Evolutionary conservation across 1,140 invertebrate species (phyloP).

Genomic region (Cyrtorhinus lividipennis): DNA sequence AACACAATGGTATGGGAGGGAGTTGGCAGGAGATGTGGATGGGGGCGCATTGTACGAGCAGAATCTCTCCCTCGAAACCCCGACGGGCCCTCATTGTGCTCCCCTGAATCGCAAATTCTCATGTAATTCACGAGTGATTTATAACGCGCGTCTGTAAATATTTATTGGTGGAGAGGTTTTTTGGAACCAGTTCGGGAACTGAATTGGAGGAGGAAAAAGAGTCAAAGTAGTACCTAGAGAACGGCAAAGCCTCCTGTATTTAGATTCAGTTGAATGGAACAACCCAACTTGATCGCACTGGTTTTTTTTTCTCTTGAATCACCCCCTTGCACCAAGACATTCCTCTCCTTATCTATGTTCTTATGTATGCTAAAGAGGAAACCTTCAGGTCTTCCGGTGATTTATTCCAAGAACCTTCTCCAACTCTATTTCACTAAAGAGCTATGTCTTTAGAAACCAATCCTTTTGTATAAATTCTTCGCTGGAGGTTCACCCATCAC

Average conservation of each 20-base stretch:
- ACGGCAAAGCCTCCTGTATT: neutral
- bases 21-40: neutral
- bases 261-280: conserved; percentile 7
- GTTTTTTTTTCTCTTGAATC: neutral
- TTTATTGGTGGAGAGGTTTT: conserved; percentile 7
- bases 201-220: neutral
- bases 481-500: no score
- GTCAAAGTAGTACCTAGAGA: neutral
- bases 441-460: conserved; percentile 5
- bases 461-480: neutral
- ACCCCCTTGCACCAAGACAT: no score
- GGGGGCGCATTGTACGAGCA: conserved; percentile 3
- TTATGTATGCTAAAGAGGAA: neutral
- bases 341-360: neutral
- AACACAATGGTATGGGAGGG: conserved; percentile 3
- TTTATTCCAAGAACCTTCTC: neutral
- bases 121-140: conserved; percentile 4
- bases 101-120: conserved; percentile 8
- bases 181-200: neutral
- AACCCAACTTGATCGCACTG: neutral
- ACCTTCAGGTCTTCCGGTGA: neutral
- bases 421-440: neutral
- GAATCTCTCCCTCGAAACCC: neutral
- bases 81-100: conserved; percentile 9
- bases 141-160: conserved; percentile 1